Percentiles rank a stretch among this genome's conserved stretches.
Conservation (phyloP, 2,888 invertebrate genomes). For the Cryptocephalus primarius region DNA sequence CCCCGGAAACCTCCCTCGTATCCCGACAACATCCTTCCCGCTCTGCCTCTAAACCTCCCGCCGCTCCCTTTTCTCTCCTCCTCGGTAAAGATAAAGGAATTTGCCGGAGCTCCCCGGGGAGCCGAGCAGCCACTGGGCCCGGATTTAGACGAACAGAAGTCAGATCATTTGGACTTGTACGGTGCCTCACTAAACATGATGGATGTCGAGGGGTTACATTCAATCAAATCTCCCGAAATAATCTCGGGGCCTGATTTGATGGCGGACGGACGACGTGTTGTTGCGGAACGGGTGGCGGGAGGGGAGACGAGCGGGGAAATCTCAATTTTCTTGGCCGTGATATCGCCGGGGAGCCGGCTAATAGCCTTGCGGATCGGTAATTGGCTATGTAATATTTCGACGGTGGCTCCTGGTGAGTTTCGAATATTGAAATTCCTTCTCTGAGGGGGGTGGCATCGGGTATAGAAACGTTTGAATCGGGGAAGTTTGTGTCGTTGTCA, state of each 20-base stretch:
- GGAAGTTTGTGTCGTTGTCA: no score
- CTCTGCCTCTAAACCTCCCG: no score
- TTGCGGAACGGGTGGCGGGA: conserved; percentile 6
- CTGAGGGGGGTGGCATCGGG: neutral
- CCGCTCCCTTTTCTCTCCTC: no score
- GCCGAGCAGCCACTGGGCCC: conserved; percentile 12
- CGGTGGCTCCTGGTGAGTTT: neutral
- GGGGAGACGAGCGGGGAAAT: conserved; percentile 7
- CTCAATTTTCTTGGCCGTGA: conserved; percentile 8
- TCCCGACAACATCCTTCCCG: no score
- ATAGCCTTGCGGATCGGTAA: conserved; percentile 13
- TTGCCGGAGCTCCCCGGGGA: conserved; percentile 20
- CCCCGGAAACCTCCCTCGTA: no score
- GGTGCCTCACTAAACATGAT: conserved; percentile 23
- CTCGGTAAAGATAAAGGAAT: conserved; percentile 20
- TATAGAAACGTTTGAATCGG: no score
- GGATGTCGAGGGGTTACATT: conserved; percentile 28
- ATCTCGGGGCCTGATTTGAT: conserved; percentile 25
- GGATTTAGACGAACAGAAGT: conserved; percentile 21
- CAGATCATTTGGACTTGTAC: conserved; percentile 28
- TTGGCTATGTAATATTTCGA: conserved; percentile 7
- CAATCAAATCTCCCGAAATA: conserved; percentile 29
- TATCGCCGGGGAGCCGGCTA: conserved; percentile 7
- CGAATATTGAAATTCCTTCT: neutral
- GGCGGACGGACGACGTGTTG: conserved; percentile 11